Percentiles rank a stretch among this genome's conserved stretches.
Conservation (phyloP, 37 sponge, comb jelly and placozoan species). For the Dysidea cf. avara region DNA sequence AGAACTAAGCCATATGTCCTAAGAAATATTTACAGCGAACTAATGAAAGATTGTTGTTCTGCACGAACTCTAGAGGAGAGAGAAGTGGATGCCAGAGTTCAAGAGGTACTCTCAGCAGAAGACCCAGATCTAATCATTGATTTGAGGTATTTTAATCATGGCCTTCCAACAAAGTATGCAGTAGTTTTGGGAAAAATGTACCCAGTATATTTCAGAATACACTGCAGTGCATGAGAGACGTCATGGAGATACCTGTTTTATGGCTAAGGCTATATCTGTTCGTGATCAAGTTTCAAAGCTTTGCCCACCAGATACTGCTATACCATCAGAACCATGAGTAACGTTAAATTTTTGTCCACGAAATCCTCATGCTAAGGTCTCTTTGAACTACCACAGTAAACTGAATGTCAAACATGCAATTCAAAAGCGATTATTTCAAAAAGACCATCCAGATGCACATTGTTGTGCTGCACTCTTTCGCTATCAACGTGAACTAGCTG, state of each 20-base stretch:
- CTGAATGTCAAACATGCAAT: slow-evolving; percentile 42
- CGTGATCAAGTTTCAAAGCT: not conserved
- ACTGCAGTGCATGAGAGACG: slow-evolving; percentile 44
- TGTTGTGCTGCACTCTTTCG: slow-evolving; percentile 39
- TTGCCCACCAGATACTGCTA: slow-evolving; percentile 7
- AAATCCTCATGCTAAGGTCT: slow-evolving; percentile 12
- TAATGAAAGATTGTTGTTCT: slow-evolving; percentile 9
- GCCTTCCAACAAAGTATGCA: slow-evolving; percentile 7
- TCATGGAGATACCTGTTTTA: slow-evolving; percentile 29
- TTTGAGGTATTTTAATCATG: slow-evolving; percentile 30
- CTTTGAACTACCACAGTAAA: slow-evolving; percentile 20
- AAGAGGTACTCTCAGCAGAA: slow-evolving; percentile 17
- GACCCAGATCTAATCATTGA: slow-evolving; percentile 27
- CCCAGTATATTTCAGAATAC: slow-evolving; percentile 11
- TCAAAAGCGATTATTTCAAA: slow-evolving; percentile 19
- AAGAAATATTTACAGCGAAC: slow-evolving; percentile 2
- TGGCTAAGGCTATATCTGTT: slow-evolving; percentile 47
- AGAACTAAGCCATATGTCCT: not conserved
- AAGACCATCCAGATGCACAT: slow-evolving; percentile 29
- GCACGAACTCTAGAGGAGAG: slow-evolving; percentile 2
- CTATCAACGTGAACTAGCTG: slow-evolving; percentile 32
- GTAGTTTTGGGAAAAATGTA: slow-evolving; percentile 27
- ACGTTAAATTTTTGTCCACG: slow-evolving; percentile 25
- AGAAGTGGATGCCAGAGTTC: slow-evolving; percentile 26
- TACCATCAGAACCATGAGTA: slow-evolving; percentile 37